Base-by-base conservation (phyloP, 2,888 invertebrate genomes). In the Hirtodrosophila confusa region DNA sequence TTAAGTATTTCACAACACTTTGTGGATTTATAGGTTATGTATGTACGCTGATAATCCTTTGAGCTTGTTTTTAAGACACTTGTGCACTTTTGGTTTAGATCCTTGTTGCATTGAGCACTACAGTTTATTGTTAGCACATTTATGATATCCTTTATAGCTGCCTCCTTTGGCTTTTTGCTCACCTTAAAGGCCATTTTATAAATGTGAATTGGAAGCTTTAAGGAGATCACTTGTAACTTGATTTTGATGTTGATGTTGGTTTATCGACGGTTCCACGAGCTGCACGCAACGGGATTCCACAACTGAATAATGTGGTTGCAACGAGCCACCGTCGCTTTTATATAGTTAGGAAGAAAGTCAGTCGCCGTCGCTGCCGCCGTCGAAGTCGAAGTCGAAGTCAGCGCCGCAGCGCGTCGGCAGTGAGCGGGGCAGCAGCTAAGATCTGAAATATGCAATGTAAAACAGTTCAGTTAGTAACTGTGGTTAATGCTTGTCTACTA, bases 331-430 rank as follows among this genome's bases (percentile, higher is more conserved):
- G 88, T 80, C 75, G 90, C 91, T 91, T 92, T 91, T 91, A 91
- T 91, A 92, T 91, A 89, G 86, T 91, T 89, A 89, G 91, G 90
- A 92, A 91, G 91, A 91, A 91, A 91, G 91, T 90, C 84, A 69
- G 83, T 75, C 75, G 76, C 53, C 72, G 50, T 61, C 54, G 63
- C 54, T 43, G 58, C 36, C 11, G 53, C 37, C 8, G 68, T 56
- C 31, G 61, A 39, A 36, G 72, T 45, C 60, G 37, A n/a, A 40
- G 68, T 48, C 37, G 69, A 40, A 47, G 71, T 55, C 62, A 36
- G 45, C 63, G 50, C 58, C 55, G 62, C 54, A 2, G 1, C 17
- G 17, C 45, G 43, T 40, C 49, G 43, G 53, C 63, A 60, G 67
- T 47, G 37, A 54, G 29, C 49, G 53, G 31, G 12, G 39, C 61